Percentiles rank a stretch among this genome's conserved stretches.
Evolutionary conservation across 2,113 vertebrate genomes (phyloP).

Genomic region (Tachuris rubrigastra): DNA sequence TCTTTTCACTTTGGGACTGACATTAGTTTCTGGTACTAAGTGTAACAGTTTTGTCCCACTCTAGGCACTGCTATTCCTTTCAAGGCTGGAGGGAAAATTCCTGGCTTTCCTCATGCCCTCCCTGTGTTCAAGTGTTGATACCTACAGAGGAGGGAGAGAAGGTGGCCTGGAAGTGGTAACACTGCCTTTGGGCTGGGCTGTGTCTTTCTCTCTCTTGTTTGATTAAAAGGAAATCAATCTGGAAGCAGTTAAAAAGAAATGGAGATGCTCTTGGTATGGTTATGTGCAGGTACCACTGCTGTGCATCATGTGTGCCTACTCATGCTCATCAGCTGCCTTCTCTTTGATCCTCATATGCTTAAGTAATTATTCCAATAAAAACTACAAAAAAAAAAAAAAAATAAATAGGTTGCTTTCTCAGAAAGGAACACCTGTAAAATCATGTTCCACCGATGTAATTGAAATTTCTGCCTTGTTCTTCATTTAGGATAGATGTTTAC

Average conservation of each 20-base stretch:
- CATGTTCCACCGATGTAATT: not conserved
- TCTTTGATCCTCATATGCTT: not conserved
- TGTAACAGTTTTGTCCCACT: not conserved
- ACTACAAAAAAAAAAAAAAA: not conserved
- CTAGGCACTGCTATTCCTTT: rapidly evolving
- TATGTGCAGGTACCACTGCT: not conserved
- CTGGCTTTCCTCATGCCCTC: not conserved
- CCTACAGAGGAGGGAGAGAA: not conserved
- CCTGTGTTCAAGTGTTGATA: not conserved
- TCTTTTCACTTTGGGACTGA: not conserved
- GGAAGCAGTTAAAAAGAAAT: not conserved
- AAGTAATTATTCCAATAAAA: not conserved
- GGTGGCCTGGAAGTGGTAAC: not conserved
- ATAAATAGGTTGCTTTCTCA: not conserved
- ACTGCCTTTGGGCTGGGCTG: not conserved
- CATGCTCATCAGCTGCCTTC: rapidly evolving
- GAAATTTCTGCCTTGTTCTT: not conserved
- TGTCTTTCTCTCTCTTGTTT: not conserved
- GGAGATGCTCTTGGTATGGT: not conserved
- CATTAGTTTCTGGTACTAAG: not conserved
- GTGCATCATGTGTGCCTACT: not conserved
- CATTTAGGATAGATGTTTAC: not conserved
- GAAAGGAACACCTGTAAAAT: not conserved
- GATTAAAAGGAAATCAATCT: not conserved
- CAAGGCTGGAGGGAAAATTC: not conserved